Conservation (phyloP, 2,113 vertebrate species). For the Tympanuchus pallidicinctus region DNA sequence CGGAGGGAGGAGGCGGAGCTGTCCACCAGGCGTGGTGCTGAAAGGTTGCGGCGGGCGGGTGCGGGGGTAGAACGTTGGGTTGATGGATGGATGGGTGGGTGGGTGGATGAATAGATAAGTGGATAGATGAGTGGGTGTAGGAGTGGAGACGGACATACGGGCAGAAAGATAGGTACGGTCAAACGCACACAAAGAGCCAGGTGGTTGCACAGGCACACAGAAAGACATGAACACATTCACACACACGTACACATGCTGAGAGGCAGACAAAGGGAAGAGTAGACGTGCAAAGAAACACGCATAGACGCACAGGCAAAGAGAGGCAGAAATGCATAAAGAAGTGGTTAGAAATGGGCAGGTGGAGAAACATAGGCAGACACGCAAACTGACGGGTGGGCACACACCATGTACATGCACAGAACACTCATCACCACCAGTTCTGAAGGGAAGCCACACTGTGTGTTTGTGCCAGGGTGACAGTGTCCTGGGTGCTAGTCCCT, state of each 20-base stretch:
- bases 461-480: not conserved
- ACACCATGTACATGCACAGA: not conserved
- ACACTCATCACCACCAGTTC: accelerated
- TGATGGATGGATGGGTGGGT: not conserved
- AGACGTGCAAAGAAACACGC: not conserved
- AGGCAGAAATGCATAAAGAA: not conserved
- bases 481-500: accelerated
- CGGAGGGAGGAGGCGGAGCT: not conserved
- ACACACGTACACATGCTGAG: accelerated
- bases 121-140: not conserved
- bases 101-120: accelerated
- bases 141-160: not conserved
- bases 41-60: not conserved
- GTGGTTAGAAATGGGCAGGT: not conserved
- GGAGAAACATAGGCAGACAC: not conserved
- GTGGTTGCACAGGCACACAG: not conserved
- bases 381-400: not conserved
- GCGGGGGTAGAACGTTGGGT: not conserved
- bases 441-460: not conserved
- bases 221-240: not conserved
- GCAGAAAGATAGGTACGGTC: not conserved
- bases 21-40: constrained; percentile 37
- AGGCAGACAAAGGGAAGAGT: not conserved
- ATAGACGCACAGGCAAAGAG: not conserved
- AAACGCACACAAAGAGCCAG: not conserved